A percentile compares a stretch with the other conserved stretches of the same genome.
phyloP scores from a whole-genome alignment of 2,888 invertebrate species.

The Lochmaea crataegi region DNA sequence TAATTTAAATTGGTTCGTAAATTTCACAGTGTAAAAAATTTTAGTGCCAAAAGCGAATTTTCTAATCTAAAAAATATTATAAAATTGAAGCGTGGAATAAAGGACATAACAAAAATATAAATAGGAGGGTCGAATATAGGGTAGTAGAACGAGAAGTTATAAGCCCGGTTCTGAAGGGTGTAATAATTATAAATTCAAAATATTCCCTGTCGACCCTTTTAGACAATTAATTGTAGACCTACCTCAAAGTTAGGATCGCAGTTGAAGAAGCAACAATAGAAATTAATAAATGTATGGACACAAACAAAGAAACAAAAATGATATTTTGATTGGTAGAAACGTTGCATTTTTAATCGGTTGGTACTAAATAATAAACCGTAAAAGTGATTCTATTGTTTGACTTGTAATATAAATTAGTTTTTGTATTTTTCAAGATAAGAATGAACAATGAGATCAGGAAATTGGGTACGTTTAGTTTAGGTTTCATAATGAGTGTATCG shows the following conservation, averaged over 20 bases:
- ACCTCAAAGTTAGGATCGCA: conserved; percentile 37
- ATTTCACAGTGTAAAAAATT: background rate
- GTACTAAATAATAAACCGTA: conserved; percentile 23
- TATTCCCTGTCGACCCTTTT: conserved; percentile 29
- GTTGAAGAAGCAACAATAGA: conserved; percentile 28
- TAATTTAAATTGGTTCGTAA: background rate
- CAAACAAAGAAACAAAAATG: conserved; percentile 25
- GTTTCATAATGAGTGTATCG: background rate
- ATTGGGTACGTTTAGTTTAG: background rate
- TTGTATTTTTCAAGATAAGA: conserved; percentile 12
- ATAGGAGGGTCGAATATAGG: too few species aligned
- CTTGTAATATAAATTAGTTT: conserved; percentile 23
- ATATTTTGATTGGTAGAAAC: conserved; percentile 22
- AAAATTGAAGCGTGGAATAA: too few species aligned
- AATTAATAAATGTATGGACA: conserved; percentile 29
- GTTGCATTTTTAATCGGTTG: conserved; percentile 24
- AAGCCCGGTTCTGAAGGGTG: background rate
- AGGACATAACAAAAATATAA: too few species aligned
- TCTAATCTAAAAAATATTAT: too few species aligned
- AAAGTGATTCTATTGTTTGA: conserved; percentile 20
- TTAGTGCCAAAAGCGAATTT: background rate
- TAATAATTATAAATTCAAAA: conserved; percentile 33
- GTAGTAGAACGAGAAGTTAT: too few species aligned
- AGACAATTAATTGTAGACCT: conserved; percentile 39
- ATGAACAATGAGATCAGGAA: conserved; percentile 5